Evolutionary conservation across 2,888 invertebrate species (phyloP), one percentile per base, ranked within the genome.

Genomic region (Palloptera scutellata): DNA sequence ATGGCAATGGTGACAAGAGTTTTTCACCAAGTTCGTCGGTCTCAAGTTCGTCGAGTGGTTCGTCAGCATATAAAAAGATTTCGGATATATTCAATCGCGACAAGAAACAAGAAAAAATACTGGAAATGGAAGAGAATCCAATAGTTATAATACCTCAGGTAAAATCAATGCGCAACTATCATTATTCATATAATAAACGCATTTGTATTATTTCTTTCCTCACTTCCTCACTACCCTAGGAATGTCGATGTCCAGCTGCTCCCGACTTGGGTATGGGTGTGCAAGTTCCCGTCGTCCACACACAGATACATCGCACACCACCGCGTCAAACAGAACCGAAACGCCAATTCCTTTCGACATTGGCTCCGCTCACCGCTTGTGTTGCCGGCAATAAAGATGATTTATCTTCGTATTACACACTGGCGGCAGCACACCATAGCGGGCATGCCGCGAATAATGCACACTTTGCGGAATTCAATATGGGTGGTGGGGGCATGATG

Each of bases 341-440:
- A 54, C 88, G 92, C 66, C 94, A 93, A 83, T 93, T 94, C 82
- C 84, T 94, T 30, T 91, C 93, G 0, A 92, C 92, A 0, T 82
- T 94, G 67, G 92, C 93, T 0, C 93, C 94, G 0, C 84, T 93
- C 53, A 92, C 91, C 1, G 91, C 93, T 1, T 94, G 94, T 78
- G 93, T 92, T 11, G 89, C 90, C 0, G 88, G 90, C 0, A 86
- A 84, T 64, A 86, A 86, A 61, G 89, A 89, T 61, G 89, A 89
- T 63, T 76, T 85, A 20, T 86, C 86, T 52, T 89, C 89, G 68
- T 89, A 89, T 70, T 89, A 89, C 68, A 87, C 89, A 10, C 85
- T 88, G 64, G 86, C 88, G 2, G 87, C 82, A 0, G 86, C 90
- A 13, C 87, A 87, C 20, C 79, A 79, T 20, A 75, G 76, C 20